phyloP scores from a whole-genome alignment of 2,797 vertebrate genomes.

The Schizopygopsis pylzovi region DNA sequence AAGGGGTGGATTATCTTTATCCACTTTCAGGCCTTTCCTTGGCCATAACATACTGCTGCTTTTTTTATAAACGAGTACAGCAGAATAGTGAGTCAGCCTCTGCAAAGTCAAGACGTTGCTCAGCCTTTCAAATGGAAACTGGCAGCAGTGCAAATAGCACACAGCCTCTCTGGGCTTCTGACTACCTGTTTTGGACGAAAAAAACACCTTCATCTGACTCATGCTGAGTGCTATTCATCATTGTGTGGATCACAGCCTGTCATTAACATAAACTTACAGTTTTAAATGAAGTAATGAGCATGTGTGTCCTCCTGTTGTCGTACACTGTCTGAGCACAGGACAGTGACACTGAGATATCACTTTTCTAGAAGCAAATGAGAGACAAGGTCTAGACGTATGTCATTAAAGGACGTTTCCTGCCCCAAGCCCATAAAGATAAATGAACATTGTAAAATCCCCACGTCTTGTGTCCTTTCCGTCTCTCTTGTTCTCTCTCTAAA shows the following conservation, averaged over 20 bases:
- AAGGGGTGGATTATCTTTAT: not conserved
- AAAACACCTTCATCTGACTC: constrained; percentile 54
- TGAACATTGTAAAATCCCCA: constrained; percentile 65
- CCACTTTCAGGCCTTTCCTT: not conserved
- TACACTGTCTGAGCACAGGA: constrained; percentile 39
- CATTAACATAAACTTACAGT: constrained; percentile 54
- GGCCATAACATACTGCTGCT: not conserved
- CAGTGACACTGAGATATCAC: constrained; percentile 30
- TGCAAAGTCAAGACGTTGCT: constrained; percentile 49
- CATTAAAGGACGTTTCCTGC: constrained; percentile 75
- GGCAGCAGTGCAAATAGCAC: constrained; percentile 72
- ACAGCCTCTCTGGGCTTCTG: constrained; percentile 70
- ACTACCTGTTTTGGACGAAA: constrained; percentile 68
- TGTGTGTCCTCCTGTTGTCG: constrained; percentile 18
- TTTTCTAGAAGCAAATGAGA: constrained; percentile 59
- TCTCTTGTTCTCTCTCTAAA: constrained; percentile 46
- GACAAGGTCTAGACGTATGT: constrained; percentile 65
- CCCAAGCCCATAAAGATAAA: constrained; percentile 72
- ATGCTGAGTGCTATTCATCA: constrained; percentile 17
- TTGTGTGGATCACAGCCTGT: constrained; percentile 48
- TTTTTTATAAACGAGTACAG: constrained; percentile 2
- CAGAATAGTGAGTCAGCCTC: constrained; percentile 52
- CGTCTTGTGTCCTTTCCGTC: constrained; percentile 50
- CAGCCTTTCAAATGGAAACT: constrained; percentile 72
- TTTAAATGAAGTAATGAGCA: constrained; percentile 34